Evolutionary conservation across 2,888 invertebrate genomes (phyloP).

Genomic region (Cecidostiba fungosa): DNA sequence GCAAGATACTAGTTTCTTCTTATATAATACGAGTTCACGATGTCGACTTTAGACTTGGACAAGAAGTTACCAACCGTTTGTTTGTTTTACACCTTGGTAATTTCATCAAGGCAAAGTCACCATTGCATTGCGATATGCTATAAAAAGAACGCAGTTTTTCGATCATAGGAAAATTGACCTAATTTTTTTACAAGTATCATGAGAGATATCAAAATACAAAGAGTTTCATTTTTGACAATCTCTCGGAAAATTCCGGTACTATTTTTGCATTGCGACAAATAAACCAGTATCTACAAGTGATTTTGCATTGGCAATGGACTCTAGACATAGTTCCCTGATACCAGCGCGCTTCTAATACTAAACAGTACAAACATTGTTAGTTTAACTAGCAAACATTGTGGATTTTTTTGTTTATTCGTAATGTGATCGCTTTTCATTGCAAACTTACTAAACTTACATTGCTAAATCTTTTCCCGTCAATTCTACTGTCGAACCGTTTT

Average conservation of each 20-base stretch:
- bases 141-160: constrained; percentile 50
- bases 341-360: constrained; percentile 75
- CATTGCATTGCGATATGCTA: constrained; percentile 50
- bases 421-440: constrained; percentile 71
- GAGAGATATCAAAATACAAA: constrained; percentile 55
- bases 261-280: constrained; percentile 45
- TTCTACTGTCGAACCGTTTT: constrained; percentile 49
- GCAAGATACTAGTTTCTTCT: constrained; percentile 53
- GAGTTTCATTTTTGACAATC: constrained; percentile 32
- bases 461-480: constrained; percentile 69
- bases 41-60: constrained; percentile 54
- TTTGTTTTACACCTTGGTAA: constrained; percentile 26
- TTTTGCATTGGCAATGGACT: constrained; percentile 60
- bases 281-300: constrained; percentile 59
- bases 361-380: constrained; percentile 78
- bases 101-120: constrained; percentile 51
- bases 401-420: constrained; percentile 69
- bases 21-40: constrained; percentile 47
- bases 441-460: constrained; percentile 74
- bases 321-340: constrained; percentile 76
- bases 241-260: constrained; percentile 41
- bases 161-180: constrained; percentile 48
- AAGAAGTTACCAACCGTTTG: constrained; percentile 38
- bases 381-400: constrained; percentile 76
- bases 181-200: constrained; percentile 42